These are phyloP conservation scores for Sprattus sprattus DNA, from an alignment of 2,113 vertebrate genomes.

Conservation along the genomic window DNA sequence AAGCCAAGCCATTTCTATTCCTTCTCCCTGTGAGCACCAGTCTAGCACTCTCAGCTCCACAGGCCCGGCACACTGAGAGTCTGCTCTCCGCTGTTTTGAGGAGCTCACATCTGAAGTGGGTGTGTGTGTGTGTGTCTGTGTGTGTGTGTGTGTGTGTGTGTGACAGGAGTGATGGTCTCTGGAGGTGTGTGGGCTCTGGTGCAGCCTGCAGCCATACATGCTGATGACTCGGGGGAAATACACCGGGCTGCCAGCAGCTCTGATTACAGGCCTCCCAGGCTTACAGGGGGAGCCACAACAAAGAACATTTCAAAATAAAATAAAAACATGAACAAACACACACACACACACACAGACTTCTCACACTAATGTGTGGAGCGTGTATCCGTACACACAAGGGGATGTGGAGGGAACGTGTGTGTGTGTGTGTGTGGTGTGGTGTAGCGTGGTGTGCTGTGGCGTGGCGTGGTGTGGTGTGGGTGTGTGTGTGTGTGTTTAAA, in stretches of 20 bases:
- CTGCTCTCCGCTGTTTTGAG: too few species aligned
- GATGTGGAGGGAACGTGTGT: not conserved
- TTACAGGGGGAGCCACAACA: not conserved
- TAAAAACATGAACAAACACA: not conserved
- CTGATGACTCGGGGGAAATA: constrained; percentile 8
- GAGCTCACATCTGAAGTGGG: not conserved
- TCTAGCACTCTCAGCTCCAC: not conserved
- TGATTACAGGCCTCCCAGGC: not conserved
- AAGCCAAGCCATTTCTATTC: too few species aligned
- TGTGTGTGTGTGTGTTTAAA: too few species aligned
- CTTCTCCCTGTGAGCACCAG: not conserved
- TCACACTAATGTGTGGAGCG: not conserved
- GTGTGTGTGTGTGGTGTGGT: not conserved
- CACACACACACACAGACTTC: not conserved
- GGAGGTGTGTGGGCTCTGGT: not conserved
- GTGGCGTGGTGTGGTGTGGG: too few species aligned
- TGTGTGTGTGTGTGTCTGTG: not conserved
- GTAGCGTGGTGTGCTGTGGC: not conserved
- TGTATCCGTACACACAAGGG: not conserved
- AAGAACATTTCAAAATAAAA: not conserved
- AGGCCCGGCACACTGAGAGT: too few species aligned
- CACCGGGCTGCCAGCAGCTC: not conserved
- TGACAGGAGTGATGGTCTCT: too few species aligned
- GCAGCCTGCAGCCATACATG: not conserved
- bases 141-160: not conserved